A percentile compares a stretch with the other conserved stretches of the same genome.
Conservation (phyloP, 2,113 vertebrate species). For the Microtus ochrogaster region DNA sequence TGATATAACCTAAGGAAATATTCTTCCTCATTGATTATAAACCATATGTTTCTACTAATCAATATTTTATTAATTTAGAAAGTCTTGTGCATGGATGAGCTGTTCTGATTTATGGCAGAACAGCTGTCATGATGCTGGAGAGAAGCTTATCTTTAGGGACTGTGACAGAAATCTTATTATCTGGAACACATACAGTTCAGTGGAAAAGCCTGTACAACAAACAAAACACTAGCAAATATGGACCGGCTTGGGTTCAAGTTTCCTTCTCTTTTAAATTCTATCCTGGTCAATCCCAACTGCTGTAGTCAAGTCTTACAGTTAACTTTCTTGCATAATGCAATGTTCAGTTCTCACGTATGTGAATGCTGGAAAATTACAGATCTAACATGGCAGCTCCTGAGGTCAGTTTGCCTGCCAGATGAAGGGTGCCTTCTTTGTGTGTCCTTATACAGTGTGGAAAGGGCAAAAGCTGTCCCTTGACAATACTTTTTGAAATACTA, state of each 20-base stretch:
- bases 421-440: background rate
- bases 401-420: rapidly evolving
- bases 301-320: background rate
- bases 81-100: conserved; percentile 38
- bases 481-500: background rate
- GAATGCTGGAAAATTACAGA: background rate
- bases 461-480: too few species aligned
- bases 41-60: conserved; percentile 54
- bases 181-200: background rate
- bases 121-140: conserved; percentile 33
- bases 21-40: conserved; percentile 55
- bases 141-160: conserved; percentile 36
- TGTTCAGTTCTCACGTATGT: background rate
- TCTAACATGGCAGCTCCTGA: background rate
- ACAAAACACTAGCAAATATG: background rate
- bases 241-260: background rate
- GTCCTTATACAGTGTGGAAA: background rate
- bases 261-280: conserved; percentile 23
- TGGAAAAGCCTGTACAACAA: conserved; percentile 21
- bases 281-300: background rate
- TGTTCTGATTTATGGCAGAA: conserved; percentile 48
- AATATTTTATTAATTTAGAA: conserved; percentile 76
- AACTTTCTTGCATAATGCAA: background rate
- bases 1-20: background rate
- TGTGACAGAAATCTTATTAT: conserved; percentile 4